Percentiles rank a stretch among this genome's conserved stretches.
These are phyloP conservation scores for Hypsopygia costalis DNA, from an alignment of 2,888 invertebrate species.

Conservation along the genomic window DNA sequence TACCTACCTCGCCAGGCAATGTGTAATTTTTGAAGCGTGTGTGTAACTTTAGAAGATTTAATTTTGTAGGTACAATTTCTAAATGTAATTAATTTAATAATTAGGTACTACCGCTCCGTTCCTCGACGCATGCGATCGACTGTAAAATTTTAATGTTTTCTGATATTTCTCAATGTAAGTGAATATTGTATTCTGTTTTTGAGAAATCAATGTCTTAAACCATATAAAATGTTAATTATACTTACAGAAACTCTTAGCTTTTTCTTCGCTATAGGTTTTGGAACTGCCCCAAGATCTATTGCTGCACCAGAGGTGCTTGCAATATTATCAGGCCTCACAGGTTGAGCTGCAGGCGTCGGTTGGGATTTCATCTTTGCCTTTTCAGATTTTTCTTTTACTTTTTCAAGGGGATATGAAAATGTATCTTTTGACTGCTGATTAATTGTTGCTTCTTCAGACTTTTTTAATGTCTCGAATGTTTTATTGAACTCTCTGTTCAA, in stretches of 20 bases:
- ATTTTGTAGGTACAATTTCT: no score
- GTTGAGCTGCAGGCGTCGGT: constrained; percentile 3
- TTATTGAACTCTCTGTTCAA: constrained; percentile 66
- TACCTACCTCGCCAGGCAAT: no score
- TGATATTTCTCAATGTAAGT: no score
- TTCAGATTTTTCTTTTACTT: constrained; percentile 18
- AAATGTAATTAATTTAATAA: no score
- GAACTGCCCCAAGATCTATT: constrained; percentile 12
- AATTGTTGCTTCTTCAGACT: constrained; percentile 27
- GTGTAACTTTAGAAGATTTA: no score
- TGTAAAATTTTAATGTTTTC: no score
- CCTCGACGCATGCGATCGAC: no score
- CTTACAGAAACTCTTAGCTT: constrained; percentile 63
- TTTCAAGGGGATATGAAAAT: constrained; percentile 34
- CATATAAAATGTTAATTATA: constrained; percentile 18
- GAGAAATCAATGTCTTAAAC: no score
- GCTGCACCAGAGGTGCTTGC: constrained; percentile 4
- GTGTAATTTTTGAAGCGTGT: no score
- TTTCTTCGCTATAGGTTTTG: constrained; percentile 64
- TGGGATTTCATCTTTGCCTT: constrained; percentile 9
- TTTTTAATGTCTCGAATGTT: constrained; percentile 61
- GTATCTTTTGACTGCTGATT: constrained; percentile 15
- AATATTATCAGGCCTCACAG: constrained; percentile 4
- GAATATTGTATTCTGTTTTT: no score
- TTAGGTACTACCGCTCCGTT: no score